Base-by-base conservation (phyloP, 2,888 invertebrate genomes). In the Euclidia mi region DNA sequence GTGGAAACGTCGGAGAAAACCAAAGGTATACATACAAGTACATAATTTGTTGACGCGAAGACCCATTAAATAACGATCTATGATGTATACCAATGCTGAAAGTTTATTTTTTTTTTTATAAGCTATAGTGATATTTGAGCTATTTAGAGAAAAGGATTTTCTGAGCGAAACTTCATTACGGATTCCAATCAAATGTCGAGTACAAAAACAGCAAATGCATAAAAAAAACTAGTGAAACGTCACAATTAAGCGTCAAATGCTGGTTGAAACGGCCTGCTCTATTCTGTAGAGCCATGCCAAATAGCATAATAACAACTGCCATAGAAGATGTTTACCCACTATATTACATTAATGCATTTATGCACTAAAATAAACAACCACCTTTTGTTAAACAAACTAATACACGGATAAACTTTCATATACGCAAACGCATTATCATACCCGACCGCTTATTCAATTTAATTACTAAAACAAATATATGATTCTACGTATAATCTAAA, bases 381-480 rank as follows among this genome's bases (percentile, higher is more conserved):
- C 4, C 20, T 34, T 3, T 12, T 34, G 12, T 12, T 25, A 25
- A 7, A 29, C 10, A 29, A 29, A 29, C 29, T 9, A 29, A 9
- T 29, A n/a, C 29, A 25, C 29, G 29, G 29, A 64, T 69, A 56
- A 60, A 64, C 47, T 56, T 73, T 51, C 48, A 44, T 59, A 52
- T 49, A 64, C 50, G 44, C 51, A 50, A 68, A 75, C 63, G 66
- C 70, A 75, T 69, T 69, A 69, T 75, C 73, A 69, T 67, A 75
- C 64, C 63, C 63, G 65, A 69, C 73, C 66, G 67, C 76, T 72
- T 78, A 79, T 79, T 78, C 75, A 76, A 80, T 82, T 83, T 82
- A 78, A 81, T 85, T 82, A 81, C 78, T 68, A 82, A 81, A 82
- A 77, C 77, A 81, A 82, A 84, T 63, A 71, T 56, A 65, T 81